Evolutionary conservation across 1,140 invertebrate genomes (phyloP), one percentile per base, ranked within the genome.

Genomic region (Campoletis sonorensis): DNA sequence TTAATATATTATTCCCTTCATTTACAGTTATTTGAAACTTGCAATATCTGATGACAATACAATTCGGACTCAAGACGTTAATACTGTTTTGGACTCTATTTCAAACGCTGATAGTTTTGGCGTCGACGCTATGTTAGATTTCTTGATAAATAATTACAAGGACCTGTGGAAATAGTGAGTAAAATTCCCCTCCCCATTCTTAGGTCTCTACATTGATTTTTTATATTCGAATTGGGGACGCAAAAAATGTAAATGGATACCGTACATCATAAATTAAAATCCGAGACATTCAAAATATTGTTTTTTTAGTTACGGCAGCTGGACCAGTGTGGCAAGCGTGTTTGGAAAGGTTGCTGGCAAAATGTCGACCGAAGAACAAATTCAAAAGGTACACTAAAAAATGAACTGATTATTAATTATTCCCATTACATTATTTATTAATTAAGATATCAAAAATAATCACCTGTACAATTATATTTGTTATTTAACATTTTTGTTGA

Each of bases 51-150:
- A 88, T 4, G 87, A 89, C 5, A 91, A 91, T 33, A 89, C 90
- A 45, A 94, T 94, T 73, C 81, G 93, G 18, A 91, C 92, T 79
- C 94, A 94, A 86, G 93, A 94, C 86, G 92, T 89, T 23, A 40
- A 77, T 27, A 85, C 79, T 11, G 91, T 91, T 58, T 86, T 94
- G 81, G 68, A 90, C 81, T 84, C 93, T 68, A 84, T 95, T 80
- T 91, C 90, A 75, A 79, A 85, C 77, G 76, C 92, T 88, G 82
- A 89, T 87, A 13, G 83, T 85, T 45, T 91, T 81, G 93, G 93
- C 21, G 88, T 92, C n/a, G 89, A 93, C 70, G 82, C 92, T n/a
- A 92, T 92, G 10, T 91, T 94, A 18, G 89, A 93, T 27, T 95
- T 92, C 81, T 72, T 94, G 16, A 87, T 90, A 16, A 86, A 88